Evolutionary conservation across 1,140 invertebrate species (phyloP), one percentile per base, ranked within the genome.

Genomic region (Drosophila micromelanica): DNA sequence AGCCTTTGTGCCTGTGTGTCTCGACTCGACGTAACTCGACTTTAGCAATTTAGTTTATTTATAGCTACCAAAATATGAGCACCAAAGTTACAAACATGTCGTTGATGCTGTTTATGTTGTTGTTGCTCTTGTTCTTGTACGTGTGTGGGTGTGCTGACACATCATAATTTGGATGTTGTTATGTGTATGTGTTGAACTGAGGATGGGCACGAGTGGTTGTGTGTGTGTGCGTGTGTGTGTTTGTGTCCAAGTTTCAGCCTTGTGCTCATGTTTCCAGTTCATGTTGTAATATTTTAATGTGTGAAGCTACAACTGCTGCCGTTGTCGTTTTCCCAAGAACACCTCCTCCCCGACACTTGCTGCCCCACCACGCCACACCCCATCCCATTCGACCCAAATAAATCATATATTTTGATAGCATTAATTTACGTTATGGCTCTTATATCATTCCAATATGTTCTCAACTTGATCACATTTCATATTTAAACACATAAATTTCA

Each of bases 241-340:
- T 32, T 52, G 73, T 73, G 52, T 64, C 54, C 13, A 56, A 43
- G 60, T 70, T 54, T 59, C 73, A 61, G 45, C 12, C 42, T 68
- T 55, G 70, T 81, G 82, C 73, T 78, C 81, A 63, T 86, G 81
- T 87, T 86, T 75, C 78, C 81, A 86, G 81, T 78, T 86, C 82
- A 86, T 86, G 81, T 86, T 86, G 82, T 86, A 86, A 86, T 85
- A 85, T 86, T 86, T 86, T 86, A 86, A 86, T 86, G 81, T 86
- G 81, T 72, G 82, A 86, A 81, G 82, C 81, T 82, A 81, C 81
- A 86, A 86, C 81, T 86, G 81, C 81, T 87, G 82, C 82, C 75
- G 82, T 78, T 86, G 81, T 87, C 81, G 82, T 81, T 87, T 70
- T 78, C 40, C 68, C 32, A 61, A 73, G 59, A 65, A 40, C 57